Base-by-base conservation (phyloP, 1,140 invertebrate genomes). In the Philaenus spumarius region DNA sequence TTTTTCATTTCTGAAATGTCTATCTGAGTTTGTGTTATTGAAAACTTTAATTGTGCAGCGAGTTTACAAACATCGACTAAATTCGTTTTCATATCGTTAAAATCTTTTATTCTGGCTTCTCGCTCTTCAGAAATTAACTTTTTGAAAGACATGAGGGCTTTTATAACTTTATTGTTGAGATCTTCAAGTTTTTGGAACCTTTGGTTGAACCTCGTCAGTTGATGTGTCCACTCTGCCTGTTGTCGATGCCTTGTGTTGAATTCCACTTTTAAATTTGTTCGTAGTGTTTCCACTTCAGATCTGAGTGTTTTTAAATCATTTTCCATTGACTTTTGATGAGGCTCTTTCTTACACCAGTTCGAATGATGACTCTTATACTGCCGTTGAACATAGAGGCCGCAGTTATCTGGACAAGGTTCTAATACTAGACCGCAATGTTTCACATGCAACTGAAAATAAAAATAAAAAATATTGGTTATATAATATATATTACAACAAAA, bases 341-440 rank as follows among this genome's bases (percentile, higher is more conserved):
- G 17, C 0, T 50, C 47, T 64, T 79, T 73, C 0, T 75, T 75
- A 63, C 84, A 85, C 22, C 79, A 75, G 53, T 72, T 75, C 22
- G 75, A 67, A 58, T 86, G 84, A 1, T 75, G 72, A 2, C 78
- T 72, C 65, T 78, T 75, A 22, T 78, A 76, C 46, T 76, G 78
- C 43, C 84, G 72, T 37, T 80, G 78, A 14, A 86, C 73, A 69
- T 83, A 86, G n/a, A 78, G 79, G 0, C 81, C 81, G 57, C 84
- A 87, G 39, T 79, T 76, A 58, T 80, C 73, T 0, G 80, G 75
- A 56, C 85, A 87, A 66, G 83, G 79, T 64, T 85, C 81, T 42
- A 86, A 61, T 2, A 86, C 82, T 46, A 81, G 80, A 7, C 81
- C 80, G 59, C 85, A 87, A 54, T 81, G 76, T 39, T 79, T 79